These are phyloP conservation scores for Drosophila affinis DNA, from an alignment of 2,888 invertebrate genomes.

Conservation along the genomic window DNA sequence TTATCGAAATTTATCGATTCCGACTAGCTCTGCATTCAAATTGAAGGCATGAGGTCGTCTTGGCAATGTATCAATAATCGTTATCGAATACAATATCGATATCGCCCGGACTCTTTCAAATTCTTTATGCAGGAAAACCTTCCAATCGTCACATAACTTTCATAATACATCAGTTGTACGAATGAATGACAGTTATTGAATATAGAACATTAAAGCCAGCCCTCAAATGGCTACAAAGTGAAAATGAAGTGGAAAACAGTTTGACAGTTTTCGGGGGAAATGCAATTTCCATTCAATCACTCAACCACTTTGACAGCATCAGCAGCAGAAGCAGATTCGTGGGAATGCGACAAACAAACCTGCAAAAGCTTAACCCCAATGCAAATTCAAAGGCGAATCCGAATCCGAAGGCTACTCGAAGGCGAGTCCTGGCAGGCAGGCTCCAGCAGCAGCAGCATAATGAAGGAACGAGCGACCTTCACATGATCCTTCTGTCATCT, in stretches of 20 bases:
- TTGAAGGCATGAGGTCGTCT: too few species aligned
- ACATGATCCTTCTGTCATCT: slow-evolving; percentile 19
- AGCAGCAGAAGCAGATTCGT: neutral
- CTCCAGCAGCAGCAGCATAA: slow-evolving; percentile 1
- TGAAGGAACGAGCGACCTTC: slow-evolving; percentile 23
- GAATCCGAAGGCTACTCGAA: neutral
- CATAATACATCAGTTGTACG: too few species aligned
- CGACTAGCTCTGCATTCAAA: too few species aligned
- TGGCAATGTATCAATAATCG: too few species aligned
- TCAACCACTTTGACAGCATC: neutral
- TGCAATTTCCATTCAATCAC: neutral
- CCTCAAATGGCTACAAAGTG: slow-evolving; percentile 1
- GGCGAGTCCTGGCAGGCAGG: neutral
- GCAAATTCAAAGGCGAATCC: slow-evolving; percentile 9
- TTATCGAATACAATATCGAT: too few species aligned
- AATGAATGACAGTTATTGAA: neutral
- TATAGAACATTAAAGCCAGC: neutral
- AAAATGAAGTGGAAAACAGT: slow-evolving; percentile 2
- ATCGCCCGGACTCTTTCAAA: too few species aligned
- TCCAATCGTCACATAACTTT: too few species aligned
- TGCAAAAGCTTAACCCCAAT: slow-evolving; percentile 20
- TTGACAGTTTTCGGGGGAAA: neutral
- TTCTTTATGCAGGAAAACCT: too few species aligned
- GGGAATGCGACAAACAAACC: neutral
- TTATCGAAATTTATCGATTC: too few species aligned